phyloP scores from a whole-genome alignment of 2,888 invertebrate genomes.

The Sinohyriopsis cumingii region DNA sequence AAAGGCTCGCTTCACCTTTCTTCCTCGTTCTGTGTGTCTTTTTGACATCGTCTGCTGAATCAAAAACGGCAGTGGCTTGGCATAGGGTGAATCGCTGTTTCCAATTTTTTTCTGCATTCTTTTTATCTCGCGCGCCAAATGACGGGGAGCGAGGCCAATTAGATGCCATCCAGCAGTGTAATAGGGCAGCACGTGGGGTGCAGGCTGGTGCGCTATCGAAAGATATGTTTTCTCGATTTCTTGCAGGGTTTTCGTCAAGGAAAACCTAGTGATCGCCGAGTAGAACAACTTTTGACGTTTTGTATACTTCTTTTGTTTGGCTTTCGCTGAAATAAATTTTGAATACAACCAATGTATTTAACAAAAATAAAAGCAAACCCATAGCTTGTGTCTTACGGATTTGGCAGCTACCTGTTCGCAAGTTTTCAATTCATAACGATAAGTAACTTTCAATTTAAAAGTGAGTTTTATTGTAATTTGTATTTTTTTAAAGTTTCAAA shows the following conservation, averaged over 20 bases:
- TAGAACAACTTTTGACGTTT: conserved; percentile 50
- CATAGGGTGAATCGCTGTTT: conserved; percentile 55
- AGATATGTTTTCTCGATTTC: conserved; percentile 40
- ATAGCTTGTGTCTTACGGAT: too few relatives aligned
- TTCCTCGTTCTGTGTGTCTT: too few relatives aligned
- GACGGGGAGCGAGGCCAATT: conserved; percentile 54
- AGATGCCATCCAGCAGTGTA: conserved; percentile 59
- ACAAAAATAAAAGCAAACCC: too few relatives aligned
- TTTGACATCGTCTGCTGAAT: too few relatives aligned
- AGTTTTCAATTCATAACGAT: too few relatives aligned
- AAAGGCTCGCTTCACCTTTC: too few relatives aligned
- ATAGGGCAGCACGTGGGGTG: conserved; percentile 53
- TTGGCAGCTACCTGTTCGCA: too few relatives aligned
- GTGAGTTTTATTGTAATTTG: too few relatives aligned
- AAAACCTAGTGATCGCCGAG: conserved; percentile 53
- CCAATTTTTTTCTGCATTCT: conserved; percentile 45
- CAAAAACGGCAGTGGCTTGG: conserved; percentile 52
- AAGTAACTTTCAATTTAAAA: too few relatives aligned
- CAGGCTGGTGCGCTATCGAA: conserved; percentile 22
- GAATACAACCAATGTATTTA: too few relatives aligned
- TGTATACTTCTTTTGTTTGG: conserved; percentile 26
- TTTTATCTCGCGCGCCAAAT: conserved; percentile 46
- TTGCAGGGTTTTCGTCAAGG: conserved; percentile 43
- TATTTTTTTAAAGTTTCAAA: too few relatives aligned
- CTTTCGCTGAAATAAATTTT: conserved; percentile 11